phyloP scores from a whole-genome alignment of 2,888 invertebrate species.

The Entomobrya proxima region DNA sequence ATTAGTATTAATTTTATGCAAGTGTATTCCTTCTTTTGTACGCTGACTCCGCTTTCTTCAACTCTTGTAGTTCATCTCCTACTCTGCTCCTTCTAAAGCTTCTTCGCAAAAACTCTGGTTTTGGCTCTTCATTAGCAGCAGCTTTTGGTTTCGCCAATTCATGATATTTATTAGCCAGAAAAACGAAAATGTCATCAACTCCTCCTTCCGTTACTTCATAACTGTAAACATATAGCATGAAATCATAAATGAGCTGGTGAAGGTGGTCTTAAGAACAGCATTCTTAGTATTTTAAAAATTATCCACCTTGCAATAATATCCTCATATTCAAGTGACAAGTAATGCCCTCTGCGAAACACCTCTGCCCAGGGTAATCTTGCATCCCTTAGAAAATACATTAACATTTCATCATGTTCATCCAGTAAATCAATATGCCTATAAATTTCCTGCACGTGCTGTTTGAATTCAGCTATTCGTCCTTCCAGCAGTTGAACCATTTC shows the following conservation, averaged over 20 bases:
- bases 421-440: conserved; percentile 61
- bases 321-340: not conserved
- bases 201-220: conserved; percentile 68
- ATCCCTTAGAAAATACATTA: conserved; percentile 70
- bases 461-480: conserved; percentile 60
- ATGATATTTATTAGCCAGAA: conserved; percentile 68
- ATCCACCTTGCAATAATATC: conserved; percentile 65
- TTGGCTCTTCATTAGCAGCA: conserved; percentile 25
- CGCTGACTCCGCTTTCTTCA: not conserved
- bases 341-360: conserved; percentile 45
- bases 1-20: no score
- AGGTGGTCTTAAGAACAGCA: not conserved
- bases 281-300: not conserved
- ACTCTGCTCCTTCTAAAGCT: not conserved
- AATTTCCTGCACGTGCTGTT: not conserved
- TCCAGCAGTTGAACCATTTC: conserved; percentile 63
- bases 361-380: conserved; percentile 62
- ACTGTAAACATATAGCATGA: conserved; percentile 26
- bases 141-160: conserved; percentile 64
- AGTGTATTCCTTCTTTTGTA: no score
- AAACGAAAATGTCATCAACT: conserved; percentile 71
- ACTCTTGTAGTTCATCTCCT: not conserved
- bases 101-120: no score
- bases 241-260: not conserved
- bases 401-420: conserved; percentile 71